A percentile compares a stretch with the other conserved stretches of the same genome.
These are phyloP conservation scores for Thaumatotibia leucotreta DNA, from an alignment of 1,140 invertebrate genomes.

Conservation along the genomic window DNA sequence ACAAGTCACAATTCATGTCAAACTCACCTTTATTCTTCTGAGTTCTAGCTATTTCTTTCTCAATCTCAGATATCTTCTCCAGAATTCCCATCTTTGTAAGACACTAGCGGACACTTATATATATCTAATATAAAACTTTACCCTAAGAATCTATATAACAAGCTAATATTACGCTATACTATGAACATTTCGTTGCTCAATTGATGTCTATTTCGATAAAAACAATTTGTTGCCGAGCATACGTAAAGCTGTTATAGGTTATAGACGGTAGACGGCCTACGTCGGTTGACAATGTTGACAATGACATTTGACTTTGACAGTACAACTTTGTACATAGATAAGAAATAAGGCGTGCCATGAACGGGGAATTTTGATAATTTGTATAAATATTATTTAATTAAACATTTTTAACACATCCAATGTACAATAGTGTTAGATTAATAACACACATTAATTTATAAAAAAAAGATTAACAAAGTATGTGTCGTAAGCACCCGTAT, in stretches of 20 bases:
- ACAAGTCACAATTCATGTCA: background rate
- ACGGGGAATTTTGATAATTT: background rate
- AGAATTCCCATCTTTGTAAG: slow-evolving; percentile 91
- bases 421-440: too few relatives aligned
- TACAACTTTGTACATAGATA: background rate
- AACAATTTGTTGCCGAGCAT: background rate
- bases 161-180: background rate
- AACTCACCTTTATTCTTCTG: slow-evolving; percentile 99
- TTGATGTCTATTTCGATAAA: background rate
- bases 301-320: background rate
- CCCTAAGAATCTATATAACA: background rate
- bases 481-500: too few relatives aligned
- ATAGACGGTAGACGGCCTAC: background rate
- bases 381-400: too few relatives aligned
- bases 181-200: background rate
- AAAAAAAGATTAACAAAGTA: too few relatives aligned
- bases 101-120: slow-evolving; percentile 6
- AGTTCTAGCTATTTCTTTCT: slow-evolving; percentile 97
- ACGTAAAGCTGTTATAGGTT: background rate
- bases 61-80: slow-evolving; percentile 98
- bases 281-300: background rate
- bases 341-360: background rate
- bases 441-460: too few relatives aligned
- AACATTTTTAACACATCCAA: too few relatives aligned
- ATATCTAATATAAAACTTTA: background rate